A percentile compares a stretch with the other conserved stretches of the same genome.
These are phyloP conservation scores for Siphamia tubifer DNA, from an alignment of 2,113 vertebrate genomes.

Conservation along the genomic window DNA sequence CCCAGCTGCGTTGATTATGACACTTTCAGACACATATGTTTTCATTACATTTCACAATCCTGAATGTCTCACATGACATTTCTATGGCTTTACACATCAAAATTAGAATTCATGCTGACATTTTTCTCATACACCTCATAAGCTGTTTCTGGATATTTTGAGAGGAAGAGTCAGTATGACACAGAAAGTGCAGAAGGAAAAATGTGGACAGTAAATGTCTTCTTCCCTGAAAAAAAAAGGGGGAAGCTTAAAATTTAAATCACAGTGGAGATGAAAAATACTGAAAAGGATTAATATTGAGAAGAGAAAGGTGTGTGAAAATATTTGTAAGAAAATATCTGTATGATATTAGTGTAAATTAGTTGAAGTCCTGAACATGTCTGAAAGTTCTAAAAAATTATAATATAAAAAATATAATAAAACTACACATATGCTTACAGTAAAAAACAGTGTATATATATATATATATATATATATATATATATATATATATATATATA, in stretches of 20 bases:
- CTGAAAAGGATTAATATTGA: too few relatives aligned
- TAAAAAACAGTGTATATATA: background rate
- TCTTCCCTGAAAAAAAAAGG: background rate
- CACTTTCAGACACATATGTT: slow-evolving; percentile 65
- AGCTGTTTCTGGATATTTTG: slow-evolving; percentile 25
- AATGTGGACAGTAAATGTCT: slow-evolving; percentile 22
- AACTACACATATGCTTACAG: too few relatives aligned
- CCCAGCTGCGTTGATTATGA: slow-evolving; percentile 57
- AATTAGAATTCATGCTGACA: slow-evolving; percentile 62
- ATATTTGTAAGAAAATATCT: too few relatives aligned
- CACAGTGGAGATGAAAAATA: background rate
- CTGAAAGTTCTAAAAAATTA: too few relatives aligned
- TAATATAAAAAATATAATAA: too few relatives aligned
- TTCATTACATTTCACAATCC: slow-evolving; percentile 67
- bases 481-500: too few relatives aligned
- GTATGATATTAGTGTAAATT: too few relatives aligned
- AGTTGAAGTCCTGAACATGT: too few relatives aligned
- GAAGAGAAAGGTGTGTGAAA: too few relatives aligned
- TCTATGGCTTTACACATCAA: slow-evolving; percentile 45
- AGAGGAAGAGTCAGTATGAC: slow-evolving; percentile 8
- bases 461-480: too few relatives aligned
- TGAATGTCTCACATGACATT: slow-evolving; percentile 65
- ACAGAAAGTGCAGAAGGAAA: slow-evolving; percentile 7
- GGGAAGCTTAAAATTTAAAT: background rate
- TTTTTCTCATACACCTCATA: slow-evolving; percentile 56